phyloP scores from a whole-genome alignment of 1,140 invertebrate species.

The Dufourea novaeangliae region DNA sequence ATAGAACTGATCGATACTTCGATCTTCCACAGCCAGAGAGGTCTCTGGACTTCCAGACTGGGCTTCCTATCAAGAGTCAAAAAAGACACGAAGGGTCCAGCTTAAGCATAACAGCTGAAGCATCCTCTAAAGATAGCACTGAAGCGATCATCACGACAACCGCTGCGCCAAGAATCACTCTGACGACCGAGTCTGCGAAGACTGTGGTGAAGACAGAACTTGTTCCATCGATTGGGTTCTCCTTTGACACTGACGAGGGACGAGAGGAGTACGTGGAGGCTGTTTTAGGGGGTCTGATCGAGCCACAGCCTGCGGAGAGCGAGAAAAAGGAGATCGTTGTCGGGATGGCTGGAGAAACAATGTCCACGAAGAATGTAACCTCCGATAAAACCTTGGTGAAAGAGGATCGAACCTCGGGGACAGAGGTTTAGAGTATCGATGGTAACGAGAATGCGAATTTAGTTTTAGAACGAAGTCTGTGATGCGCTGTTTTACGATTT shows the following conservation, averaged over 20 bases:
- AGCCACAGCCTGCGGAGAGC: slow-evolving; percentile 24
- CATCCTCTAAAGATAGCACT: background rate
- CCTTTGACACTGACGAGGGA: slow-evolving; percentile 72
- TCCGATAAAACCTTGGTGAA: background rate
- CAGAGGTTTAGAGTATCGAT: background rate
- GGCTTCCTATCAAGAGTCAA: background rate
- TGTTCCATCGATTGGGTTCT: slow-evolving; percentile 75
- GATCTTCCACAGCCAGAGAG: slow-evolving; percentile 47
- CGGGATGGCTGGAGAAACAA: background rate
- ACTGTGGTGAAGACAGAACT: slow-evolving; percentile 74
- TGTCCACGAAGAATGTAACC: slow-evolving; percentile 30
- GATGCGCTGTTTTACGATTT: slow-evolving; percentile 24
- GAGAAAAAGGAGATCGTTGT: slow-evolving; percentile 1
- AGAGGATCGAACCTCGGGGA: background rate
- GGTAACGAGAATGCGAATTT: background rate
- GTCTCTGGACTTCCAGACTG: slow-evolving; percentile 46
- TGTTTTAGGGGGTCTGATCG: slow-evolving; percentile 71
- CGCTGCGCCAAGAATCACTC: background rate
- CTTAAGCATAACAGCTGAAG: background rate
- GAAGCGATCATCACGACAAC: background rate
- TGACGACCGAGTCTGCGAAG: slow-evolving; percentile 35
- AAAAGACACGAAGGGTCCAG: background rate
- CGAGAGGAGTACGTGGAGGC: slow-evolving; percentile 74
- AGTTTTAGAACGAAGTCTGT: slow-evolving; percentile 39
- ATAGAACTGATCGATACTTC: background rate